Conservation (phyloP, 1,140 invertebrate genomes). For the Aphidius gifuensis region DNA sequence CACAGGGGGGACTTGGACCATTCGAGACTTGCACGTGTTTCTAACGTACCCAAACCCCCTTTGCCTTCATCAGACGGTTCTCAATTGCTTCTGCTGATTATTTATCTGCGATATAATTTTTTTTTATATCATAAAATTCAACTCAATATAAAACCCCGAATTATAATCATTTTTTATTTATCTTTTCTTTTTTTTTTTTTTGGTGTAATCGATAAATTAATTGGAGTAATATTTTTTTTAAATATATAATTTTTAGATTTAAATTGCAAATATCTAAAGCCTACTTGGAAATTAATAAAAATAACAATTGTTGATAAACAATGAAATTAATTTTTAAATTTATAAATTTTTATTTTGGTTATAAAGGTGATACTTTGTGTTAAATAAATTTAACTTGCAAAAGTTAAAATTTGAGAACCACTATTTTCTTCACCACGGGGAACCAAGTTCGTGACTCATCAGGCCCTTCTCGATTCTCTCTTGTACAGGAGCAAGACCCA, state of each 20-base stretch:
- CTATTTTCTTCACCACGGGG: constrained; percentile 49
- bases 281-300: no score
- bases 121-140: neutral
- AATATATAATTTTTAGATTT: no score
- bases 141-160: neutral
- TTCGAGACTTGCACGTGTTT: constrained; percentile 55
- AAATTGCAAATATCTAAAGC: no score
- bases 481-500: constrained; percentile 51
- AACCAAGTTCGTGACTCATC: constrained; percentile 53
- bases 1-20: constrained; percentile 42
- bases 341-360: no score
- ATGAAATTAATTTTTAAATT: no score
- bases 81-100: constrained; percentile 32
- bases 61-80: constrained; percentile 43
- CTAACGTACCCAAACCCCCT: constrained; percentile 51
- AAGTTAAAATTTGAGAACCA: constrained; percentile 42
- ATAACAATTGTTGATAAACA: no score
- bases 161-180: no score
- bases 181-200: no score
- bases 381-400: neutral
- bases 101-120: neutral
- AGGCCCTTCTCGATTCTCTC: constrained; percentile 51
- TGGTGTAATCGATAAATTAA: no score
- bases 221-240: no score
- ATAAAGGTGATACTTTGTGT: no score